phyloP scores from a whole-genome alignment of 2,888 invertebrate genomes.

The Capitulum mitella region DNA sequence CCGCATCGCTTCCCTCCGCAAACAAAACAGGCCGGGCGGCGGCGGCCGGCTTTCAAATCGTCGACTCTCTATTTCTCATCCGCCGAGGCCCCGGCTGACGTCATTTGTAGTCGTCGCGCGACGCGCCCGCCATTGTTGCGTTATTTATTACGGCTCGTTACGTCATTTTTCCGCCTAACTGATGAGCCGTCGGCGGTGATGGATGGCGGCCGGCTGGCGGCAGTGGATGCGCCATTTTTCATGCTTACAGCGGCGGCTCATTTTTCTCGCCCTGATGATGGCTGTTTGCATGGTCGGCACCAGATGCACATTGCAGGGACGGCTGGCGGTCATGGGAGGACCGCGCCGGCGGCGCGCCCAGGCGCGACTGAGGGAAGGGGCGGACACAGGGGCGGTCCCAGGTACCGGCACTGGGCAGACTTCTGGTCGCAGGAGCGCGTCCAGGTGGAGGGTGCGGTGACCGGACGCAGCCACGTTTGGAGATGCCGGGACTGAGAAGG shows the following conservation, averaged over 20 bases:
- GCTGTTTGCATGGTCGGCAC: background rate
- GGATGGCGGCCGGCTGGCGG: background rate
- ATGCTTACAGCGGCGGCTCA: constrained; percentile 2
- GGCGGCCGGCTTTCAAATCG: background rate
- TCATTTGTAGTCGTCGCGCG: background rate
- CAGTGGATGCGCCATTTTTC: background rate
- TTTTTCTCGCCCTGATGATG: background rate
- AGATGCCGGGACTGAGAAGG: too few species aligned
- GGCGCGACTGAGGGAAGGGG: too few species aligned
- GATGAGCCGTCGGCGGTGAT: background rate
- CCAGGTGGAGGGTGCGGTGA: too few species aligned
- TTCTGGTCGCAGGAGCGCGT: too few species aligned
- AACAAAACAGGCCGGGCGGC: background rate
- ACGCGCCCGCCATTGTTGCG: constrained; percentile 21
- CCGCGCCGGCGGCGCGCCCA: too few species aligned
- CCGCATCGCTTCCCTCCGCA: too few species aligned
- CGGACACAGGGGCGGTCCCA: too few species aligned
- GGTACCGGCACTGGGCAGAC: too few species aligned
- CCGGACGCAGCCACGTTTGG: too few species aligned
- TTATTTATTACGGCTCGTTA: constrained; percentile 19
- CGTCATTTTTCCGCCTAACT: constrained; percentile 18
- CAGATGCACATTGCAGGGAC: background rate
- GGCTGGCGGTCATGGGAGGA: too few species aligned
- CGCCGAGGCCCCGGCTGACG: background rate
- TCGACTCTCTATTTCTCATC: background rate